phyloP scores from a whole-genome alignment of 2,113 vertebrate genomes.

The Lucifuga dentata region DNA sequence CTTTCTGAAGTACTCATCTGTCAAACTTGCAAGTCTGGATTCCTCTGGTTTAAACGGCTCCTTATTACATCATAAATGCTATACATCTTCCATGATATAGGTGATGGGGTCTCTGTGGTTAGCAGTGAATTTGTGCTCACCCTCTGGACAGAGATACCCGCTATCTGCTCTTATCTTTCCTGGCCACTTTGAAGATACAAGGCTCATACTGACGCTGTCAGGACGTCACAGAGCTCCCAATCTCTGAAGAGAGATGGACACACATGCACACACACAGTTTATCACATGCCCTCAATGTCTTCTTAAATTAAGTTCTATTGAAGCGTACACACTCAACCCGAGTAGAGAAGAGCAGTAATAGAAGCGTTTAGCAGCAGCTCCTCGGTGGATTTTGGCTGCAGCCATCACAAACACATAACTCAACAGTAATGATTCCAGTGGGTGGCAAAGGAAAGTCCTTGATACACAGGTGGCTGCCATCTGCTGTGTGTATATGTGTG shows the following conservation, averaged over 20 bases:
- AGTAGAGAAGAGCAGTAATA: not conserved
- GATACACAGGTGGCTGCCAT: slow-evolving; percentile 66
- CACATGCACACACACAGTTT: not conserved
- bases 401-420: slow-evolving; percentile 34
- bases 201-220: not conserved
- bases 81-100: not conserved
- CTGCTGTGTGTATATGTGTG: slow-evolving; percentile 35
- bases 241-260: not conserved
- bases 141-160: slow-evolving; percentile 6
- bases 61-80: slow-evolving; percentile 1
- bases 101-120: not conserved
- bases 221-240: not conserved
- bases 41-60: not conserved
- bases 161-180: slow-evolving; percentile 33
- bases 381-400: not conserved
- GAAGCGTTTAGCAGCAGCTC: slow-evolving; percentile 3
- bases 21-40: not conserved
- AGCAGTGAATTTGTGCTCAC: not conserved
- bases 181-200: slow-evolving; percentile 16
- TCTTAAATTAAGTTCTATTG: not conserved
- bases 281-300: not conserved
- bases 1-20: not conserved
- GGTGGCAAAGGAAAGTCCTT: slow-evolving; percentile 53
- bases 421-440: slow-evolving; percentile 56
- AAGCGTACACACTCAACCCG: not conserved